phyloP scores from a whole-genome alignment of 2,113 vertebrate genomes.

The Aegithalos caudatus region DNA sequence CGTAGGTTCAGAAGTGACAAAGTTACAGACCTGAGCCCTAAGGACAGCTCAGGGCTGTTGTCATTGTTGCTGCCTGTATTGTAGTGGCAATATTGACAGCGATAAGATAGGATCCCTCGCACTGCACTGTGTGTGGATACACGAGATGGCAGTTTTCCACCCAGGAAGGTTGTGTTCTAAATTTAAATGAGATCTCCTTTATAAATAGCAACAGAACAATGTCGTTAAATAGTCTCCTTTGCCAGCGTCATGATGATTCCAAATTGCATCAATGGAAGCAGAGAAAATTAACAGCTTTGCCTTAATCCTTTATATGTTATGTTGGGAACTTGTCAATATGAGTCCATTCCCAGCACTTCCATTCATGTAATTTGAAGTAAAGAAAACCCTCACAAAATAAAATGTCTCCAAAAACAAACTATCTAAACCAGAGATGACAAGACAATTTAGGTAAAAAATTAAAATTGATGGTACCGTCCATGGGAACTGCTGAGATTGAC shows the following conservation, averaged over 20 bases:
- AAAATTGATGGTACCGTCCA: neutral
- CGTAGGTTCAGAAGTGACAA: neutral
- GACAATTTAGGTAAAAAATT: constrained; percentile 80
- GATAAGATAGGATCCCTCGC: neutral
- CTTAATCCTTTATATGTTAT: neutral
- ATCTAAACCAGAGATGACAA: constrained; percentile 68
- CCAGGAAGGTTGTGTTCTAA: constrained; percentile 13
- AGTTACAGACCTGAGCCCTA: neutral
- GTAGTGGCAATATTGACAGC: neutral
- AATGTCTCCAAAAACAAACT: neutral
- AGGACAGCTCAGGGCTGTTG: neutral
- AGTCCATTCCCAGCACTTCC: neutral
- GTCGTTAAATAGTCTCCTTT: constrained; percentile 9
- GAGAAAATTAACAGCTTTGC: constrained; percentile 41
- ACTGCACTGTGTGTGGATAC: neutral
- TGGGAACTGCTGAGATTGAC: neutral
- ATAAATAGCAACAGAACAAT: constrained; percentile 56
- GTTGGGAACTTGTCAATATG: neutral
- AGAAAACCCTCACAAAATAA: neutral
- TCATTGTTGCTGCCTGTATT: neutral
- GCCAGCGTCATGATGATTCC: neutral
- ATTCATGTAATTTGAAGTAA: neutral
- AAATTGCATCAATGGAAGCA: constrained; percentile 32
- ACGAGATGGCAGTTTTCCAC: constrained; percentile 28
- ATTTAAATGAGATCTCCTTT: constrained; percentile 21